Evolutionary conservation across 2,113 vertebrate species (phyloP).

Genomic region (Malurus alboscapulatus): DNA sequence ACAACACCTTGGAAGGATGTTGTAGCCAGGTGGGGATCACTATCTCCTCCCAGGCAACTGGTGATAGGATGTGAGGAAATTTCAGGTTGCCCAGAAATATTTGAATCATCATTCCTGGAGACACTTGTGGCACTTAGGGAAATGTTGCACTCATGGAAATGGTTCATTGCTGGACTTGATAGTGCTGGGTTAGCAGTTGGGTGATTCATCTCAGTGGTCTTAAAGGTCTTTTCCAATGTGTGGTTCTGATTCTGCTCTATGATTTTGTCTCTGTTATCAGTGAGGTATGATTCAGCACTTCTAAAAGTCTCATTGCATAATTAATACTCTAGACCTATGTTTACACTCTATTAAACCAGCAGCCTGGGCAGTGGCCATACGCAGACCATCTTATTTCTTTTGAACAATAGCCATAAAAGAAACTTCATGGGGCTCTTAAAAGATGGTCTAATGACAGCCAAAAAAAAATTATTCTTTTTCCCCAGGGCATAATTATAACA

Average conservation of each 20-base stretch:
- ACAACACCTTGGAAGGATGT: accelerated
- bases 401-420: not conserved
- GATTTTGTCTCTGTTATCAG: not conserved
- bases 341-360: not conserved
- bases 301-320: not conserved
- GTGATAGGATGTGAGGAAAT: not conserved
- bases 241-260: not conserved
- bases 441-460: not conserved
- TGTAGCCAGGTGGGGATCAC: too few species aligned
- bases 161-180: not conserved
- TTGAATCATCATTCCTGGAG: not conserved
- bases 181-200: not conserved
- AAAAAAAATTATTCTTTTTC: not conserved
- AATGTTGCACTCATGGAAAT: not conserved
- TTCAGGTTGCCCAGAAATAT: not conserved
- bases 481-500: not conserved
- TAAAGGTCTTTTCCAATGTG: not conserved
- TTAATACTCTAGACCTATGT: not conserved
- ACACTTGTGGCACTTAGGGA: not conserved
- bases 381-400: not conserved
- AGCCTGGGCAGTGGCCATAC: not conserved
- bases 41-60: too few species aligned
- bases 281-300: not conserved
- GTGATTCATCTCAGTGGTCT: not conserved
- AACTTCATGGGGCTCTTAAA: not conserved